Conservation (phyloP, 2,888 invertebrate genomes). For the Lucinisca nassula region DNA sequence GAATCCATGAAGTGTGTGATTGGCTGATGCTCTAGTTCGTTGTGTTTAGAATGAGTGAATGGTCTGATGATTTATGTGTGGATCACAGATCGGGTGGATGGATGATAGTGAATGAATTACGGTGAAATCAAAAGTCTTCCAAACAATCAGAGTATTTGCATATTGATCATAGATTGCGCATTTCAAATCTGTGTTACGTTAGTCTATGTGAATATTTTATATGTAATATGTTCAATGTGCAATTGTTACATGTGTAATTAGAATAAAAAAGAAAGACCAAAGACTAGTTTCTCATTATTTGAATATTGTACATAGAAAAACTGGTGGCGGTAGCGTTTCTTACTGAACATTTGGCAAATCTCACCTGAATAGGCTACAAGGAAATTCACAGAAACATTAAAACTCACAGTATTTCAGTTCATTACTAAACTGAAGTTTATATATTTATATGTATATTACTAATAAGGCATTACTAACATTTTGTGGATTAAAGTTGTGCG, state of each 20-base stretch:
- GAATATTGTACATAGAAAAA: conserved; percentile 8
- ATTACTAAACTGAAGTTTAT: conserved; percentile 62
- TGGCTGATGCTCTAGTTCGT: too few species aligned
- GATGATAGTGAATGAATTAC: neutral
- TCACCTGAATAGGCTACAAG: neutral
- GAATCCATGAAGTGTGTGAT: too few species aligned
- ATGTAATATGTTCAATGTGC: neutral
- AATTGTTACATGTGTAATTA: conserved; percentile 14
- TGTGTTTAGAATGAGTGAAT: too few species aligned
- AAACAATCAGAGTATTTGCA: neutral
- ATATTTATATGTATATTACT: conserved; percentile 75
- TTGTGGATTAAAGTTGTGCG: conserved; percentile 80
- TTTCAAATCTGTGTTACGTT: neutral
- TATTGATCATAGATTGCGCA: neutral
- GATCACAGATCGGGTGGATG: neutral
- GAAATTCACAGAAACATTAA: neutral
- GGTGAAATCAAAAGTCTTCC: conserved; percentile 13
- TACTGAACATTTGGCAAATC: conserved; percentile 10
- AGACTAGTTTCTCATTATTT: neutral
- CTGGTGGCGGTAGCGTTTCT: neutral
- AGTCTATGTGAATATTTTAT: neutral
- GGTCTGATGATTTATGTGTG: too few species aligned
- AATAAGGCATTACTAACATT: conserved; percentile 80
- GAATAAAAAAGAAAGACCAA: conserved; percentile 8
- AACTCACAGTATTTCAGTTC: conserved; percentile 56